Conservation (phyloP, 2,888 invertebrate species). For the Gibbula magus region DNA sequence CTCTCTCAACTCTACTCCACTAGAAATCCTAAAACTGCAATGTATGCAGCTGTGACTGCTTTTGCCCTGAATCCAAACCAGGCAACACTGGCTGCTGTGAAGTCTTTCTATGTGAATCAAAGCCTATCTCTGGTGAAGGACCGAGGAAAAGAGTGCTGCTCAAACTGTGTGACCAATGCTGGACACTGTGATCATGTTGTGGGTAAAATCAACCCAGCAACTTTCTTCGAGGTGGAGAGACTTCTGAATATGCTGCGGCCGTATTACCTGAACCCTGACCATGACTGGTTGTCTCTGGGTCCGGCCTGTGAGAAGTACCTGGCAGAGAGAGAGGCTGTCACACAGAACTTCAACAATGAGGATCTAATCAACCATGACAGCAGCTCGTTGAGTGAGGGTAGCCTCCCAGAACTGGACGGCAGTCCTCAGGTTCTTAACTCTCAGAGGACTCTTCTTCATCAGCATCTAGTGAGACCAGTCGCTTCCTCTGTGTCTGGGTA, state of each 20-base stretch:
- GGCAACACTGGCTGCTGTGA: conserved; percentile 50
- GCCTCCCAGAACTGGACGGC: neutral
- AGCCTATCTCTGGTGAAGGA: conserved; percentile 22
- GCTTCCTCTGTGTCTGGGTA: neutral
- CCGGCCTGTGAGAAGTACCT: conserved; percentile 58
- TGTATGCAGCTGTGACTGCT: conserved; percentile 62
- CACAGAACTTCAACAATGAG: conserved; percentile 19
- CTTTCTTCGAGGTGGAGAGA: conserved; percentile 65
- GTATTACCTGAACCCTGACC: conserved; percentile 62
- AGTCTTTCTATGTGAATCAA: conserved; percentile 51
- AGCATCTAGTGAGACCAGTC: conserved; percentile 4
- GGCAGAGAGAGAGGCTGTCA: conserved; percentile 35
- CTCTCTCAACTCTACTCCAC: conserved; percentile 59
- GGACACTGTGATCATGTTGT: conserved; percentile 34
- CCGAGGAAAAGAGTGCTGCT: conserved; percentile 38
- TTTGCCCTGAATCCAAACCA: conserved; percentile 59
- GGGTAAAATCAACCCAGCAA: conserved; percentile 57
- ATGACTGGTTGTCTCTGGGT: conserved; percentile 53
- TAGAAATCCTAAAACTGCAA: conserved; percentile 56
- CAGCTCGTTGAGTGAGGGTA: conserved; percentile 3
- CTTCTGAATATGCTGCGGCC: conserved; percentile 61
- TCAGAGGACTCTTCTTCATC: conserved; percentile 8
- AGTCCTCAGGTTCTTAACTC: neutral
- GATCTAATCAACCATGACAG: neutral
- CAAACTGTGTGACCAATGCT: conserved; percentile 31